phyloP scores from a whole-genome alignment of 2,888 invertebrate genomes.

The Tortricodes alternella region DNA sequence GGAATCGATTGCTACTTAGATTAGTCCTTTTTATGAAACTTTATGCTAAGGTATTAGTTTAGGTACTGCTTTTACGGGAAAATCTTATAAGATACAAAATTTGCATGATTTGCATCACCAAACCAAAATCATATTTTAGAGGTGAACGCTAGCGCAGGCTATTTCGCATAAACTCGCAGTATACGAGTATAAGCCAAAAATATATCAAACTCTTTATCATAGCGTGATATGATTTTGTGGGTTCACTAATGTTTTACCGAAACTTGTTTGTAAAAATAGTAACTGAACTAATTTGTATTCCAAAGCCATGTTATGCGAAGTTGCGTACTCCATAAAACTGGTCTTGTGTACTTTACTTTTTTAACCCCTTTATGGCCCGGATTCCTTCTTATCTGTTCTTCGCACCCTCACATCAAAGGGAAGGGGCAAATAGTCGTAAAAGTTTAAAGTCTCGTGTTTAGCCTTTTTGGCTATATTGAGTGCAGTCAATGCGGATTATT shows the following conservation, averaged over 20 bases:
- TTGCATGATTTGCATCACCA: no score
- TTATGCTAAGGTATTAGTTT: no score
- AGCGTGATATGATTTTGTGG: neutral
- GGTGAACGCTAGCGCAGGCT: no score
- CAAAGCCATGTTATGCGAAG: conserved; percentile 14
- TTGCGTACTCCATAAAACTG: conserved; percentile 17
- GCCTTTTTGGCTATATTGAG: conserved; percentile 1
- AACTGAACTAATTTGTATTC: conserved; percentile 20
- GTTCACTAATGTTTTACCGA: no score
- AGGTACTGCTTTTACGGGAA: no score
- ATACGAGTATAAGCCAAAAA: no score
- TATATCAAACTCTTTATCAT: no score
- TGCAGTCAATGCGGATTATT: neutral
- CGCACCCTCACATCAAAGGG: conserved; percentile 26
- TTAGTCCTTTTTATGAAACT: no score
- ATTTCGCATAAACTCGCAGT: no score
- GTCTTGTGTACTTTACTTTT: conserved; percentile 21
- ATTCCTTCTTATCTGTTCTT: conserved; percentile 22
- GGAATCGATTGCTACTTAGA: no score
- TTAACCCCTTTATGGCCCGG: conserved; percentile 28
- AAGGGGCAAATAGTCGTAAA: conserved; percentile 22
- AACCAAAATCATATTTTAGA: no score
- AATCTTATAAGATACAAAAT: no score
- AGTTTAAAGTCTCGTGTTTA: conserved; percentile 12
- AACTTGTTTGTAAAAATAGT: neutral